Percentiles rank a stretch among this genome's conserved stretches.
Conservation (phyloP, 2,888 invertebrate genomes). For the Sphaeridia pumilis region DNA sequence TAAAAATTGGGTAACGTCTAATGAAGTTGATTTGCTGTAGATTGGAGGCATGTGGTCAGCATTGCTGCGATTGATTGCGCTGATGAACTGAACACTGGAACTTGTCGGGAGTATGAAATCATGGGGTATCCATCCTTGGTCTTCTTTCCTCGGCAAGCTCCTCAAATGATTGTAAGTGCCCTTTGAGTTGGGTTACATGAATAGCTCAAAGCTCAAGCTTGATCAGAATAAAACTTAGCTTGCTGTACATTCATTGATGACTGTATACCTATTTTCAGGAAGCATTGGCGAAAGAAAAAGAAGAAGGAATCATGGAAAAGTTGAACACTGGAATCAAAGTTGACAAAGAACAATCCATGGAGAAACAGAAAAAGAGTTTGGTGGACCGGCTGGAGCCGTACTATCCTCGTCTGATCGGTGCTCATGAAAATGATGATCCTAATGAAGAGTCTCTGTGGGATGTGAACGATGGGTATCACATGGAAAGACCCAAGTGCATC, state of each 20-base stretch:
- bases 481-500: slow-evolving; percentile 6
- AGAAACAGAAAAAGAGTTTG: slow-evolving; percentile 19
- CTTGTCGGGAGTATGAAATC: slow-evolving; percentile 82
- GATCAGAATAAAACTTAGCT: no score
- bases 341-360: slow-evolving; percentile 23
- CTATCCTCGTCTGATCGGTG: slow-evolving; percentile 20
- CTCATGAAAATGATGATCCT: background rate
- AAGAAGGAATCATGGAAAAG: slow-evolving; percentile 13
- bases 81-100: slow-evolving; percentile 63
- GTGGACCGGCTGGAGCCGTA: slow-evolving; percentile 19
- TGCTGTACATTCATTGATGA: no score
- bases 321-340: slow-evolving; percentile 19
- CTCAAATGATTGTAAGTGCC: slow-evolving; percentile 15
- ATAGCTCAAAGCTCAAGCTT: no score
- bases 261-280: no score
- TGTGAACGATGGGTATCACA: slow-evolving; percentile 37
- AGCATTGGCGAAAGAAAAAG: slow-evolving; percentile 2
- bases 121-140: slow-evolving; percentile 79
- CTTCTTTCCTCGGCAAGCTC: slow-evolving; percentile 54
- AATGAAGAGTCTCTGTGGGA: slow-evolving; percentile 42
- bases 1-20: no score
- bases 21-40: slow-evolving; percentile 41
- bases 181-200: no score
- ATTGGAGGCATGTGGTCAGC: slow-evolving; percentile 61
- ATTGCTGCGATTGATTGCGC: slow-evolving; percentile 79